Conservation (phyloP, 2,797 vertebrate genomes). For the Sebastes reedi region DNA sequence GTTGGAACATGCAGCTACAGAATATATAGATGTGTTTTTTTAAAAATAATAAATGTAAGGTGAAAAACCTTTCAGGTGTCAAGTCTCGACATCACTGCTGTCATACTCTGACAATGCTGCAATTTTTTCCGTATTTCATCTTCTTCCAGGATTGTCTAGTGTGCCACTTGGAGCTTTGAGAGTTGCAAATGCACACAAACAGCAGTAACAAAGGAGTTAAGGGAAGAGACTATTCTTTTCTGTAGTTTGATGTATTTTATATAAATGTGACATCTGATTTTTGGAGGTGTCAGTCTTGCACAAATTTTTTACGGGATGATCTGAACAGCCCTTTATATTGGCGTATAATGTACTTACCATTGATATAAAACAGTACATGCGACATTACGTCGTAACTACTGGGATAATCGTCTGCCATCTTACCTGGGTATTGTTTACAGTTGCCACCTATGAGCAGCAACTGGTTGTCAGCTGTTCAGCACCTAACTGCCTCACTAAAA, state of each 20-base stretch:
- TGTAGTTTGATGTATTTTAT: neutral
- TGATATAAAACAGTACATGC: no score
- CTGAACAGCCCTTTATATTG: neutral
- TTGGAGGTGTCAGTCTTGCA: neutral
- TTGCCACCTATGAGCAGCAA: no score
- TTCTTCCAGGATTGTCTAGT: neutral
- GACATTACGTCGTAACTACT: no score
- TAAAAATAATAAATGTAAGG: neutral
- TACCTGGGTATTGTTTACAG: no score
- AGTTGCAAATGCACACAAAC: neutral
- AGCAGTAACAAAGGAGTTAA: neutral
- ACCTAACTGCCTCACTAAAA: no score
- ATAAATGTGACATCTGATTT: neutral
- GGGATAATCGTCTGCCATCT: no score
- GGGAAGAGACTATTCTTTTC: neutral
- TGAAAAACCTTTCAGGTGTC: neutral
- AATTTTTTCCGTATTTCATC: neutral
- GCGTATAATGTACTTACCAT: neutral
- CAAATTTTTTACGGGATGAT: neutral
- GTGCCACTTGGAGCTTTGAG: neutral
- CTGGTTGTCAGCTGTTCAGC: no score
- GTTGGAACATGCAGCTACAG: neutral
- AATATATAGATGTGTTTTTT: neutral
- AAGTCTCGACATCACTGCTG: slow-evolving; percentile 1
- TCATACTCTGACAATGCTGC: slow-evolving; percentile 11